These are phyloP conservation scores for Liodrosophila aerea DNA, from an alignment of 2,888 invertebrate species.

Conservation along the genomic window DNA sequence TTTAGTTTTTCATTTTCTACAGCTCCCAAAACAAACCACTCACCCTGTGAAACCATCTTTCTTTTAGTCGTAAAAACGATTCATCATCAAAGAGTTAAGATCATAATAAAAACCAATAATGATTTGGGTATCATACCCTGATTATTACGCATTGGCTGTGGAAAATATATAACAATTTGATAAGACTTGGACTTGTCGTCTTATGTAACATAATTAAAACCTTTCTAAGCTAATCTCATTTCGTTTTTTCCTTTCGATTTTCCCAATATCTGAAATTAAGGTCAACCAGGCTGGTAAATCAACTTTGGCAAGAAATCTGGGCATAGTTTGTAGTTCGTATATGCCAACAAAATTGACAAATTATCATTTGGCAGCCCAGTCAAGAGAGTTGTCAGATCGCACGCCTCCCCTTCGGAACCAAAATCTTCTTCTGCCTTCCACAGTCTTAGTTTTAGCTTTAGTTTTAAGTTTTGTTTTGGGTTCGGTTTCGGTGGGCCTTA, in stretches of 20 bases:
- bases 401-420: too few species aligned
- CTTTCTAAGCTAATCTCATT: constrained; percentile 8
- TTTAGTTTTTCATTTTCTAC: too few species aligned
- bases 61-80: constrained; percentile 5
- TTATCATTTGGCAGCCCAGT: constrained; percentile 27
- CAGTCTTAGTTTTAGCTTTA: neutral
- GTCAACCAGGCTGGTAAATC: constrained; percentile 2
- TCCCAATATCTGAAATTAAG: constrained; percentile 3
- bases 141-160: neutral
- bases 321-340: neutral
- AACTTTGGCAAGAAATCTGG: constrained; percentile 8
- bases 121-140: neutral
- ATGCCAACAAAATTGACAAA: constrained; percentile 25
- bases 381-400: constrained; percentile 12
- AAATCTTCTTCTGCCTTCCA: constrained; percentile 9
- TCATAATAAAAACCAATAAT: neutral
- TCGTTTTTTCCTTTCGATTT: constrained; percentile 7
- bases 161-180: constrained; percentile 3
- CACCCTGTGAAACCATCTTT: neutral
- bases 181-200: constrained; percentile 17
- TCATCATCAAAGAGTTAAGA: constrained; percentile 1
- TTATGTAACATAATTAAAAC: constrained; percentile 17
- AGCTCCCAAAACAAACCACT: too few species aligned
- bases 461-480: too few species aligned
- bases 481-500: constrained; percentile 20